Percentiles rank a stretch among this genome's conserved stretches.
Evolutionary conservation across 2,888 invertebrate species (phyloP).

Genomic region (Eristalis pertinax): DNA sequence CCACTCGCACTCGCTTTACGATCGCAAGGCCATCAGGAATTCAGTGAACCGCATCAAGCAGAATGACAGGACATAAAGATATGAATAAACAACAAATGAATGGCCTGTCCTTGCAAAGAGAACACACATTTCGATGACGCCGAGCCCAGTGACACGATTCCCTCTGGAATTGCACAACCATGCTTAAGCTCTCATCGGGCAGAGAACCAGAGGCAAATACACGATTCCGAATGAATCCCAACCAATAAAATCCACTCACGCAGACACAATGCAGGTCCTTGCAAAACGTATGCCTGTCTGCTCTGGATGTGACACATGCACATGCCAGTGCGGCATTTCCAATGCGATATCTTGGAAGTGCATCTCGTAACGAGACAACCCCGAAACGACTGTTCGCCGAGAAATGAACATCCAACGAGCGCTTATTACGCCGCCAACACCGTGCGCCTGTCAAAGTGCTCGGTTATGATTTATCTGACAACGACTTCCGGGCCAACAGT

Average conservation of each 20-base stretch:
- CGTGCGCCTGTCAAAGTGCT: neutral
- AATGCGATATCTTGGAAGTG: neutral
- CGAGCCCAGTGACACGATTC: too few species aligned
- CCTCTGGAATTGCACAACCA: neutral
- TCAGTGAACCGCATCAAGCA: too few species aligned
- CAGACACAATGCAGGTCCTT: neutral
- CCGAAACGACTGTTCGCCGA: neutral
- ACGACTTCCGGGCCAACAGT: neutral
- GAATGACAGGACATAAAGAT: too few species aligned
- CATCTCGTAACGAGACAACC: neutral
- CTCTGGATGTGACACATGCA: neutral
- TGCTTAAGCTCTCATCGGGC: neutral
- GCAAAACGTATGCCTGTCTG: neutral
- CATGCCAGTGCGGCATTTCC: neutral
- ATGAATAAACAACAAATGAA: too few species aligned
- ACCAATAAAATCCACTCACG: neutral
- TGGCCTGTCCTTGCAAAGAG: too few species aligned
- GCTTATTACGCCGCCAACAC: neutral
- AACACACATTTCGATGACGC: too few species aligned
- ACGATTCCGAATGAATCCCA: neutral
- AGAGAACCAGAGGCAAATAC: neutral
- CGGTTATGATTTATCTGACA: constrained; percentile 21
- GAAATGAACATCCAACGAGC: neutral
- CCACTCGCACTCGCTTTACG: too few species aligned
- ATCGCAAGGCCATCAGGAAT: too few species aligned